These are phyloP conservation scores for Zaprionus ghesquierei DNA, from an alignment of 1,140 invertebrate genomes.

Conservation along the genomic window DNA sequence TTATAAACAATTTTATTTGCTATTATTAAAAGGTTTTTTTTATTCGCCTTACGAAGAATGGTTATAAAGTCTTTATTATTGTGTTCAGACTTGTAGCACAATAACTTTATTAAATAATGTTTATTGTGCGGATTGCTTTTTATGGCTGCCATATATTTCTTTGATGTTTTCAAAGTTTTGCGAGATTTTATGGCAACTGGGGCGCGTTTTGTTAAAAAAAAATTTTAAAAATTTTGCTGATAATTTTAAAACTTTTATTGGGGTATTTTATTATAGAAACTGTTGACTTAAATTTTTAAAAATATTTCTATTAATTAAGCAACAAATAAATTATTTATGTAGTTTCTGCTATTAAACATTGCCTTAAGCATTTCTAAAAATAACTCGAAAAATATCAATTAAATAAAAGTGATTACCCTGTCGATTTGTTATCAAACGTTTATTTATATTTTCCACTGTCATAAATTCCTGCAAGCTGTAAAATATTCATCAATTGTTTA, in stretches of 20 bases:
- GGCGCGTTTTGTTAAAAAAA: not conserved
- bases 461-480: slow-evolving; percentile 11
- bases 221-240: not conserved
- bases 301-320: not conserved
- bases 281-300: not conserved
- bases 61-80: not conserved
- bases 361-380: not conserved
- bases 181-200: not conserved
- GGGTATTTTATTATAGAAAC: not conserved
- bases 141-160: not conserved
- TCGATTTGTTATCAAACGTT: not conserved
- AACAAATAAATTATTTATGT: not conserved
- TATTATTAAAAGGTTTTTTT: not conserved
- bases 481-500: slow-evolving; percentile 10
- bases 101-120: not conserved
- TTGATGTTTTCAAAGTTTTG: not conserved
- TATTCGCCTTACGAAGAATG: not conserved
- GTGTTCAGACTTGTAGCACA: not conserved
- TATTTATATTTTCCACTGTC: slow-evolving; percentile 6
- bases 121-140: not conserved
- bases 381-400: not conserved
- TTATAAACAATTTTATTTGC: not conserved
- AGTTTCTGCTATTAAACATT: not conserved
- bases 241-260: not conserved
- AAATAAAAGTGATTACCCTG: not conserved